Percentiles rank a stretch among this genome's conserved stretches.
Evolutionary conservation across 2,113 vertebrate species (phyloP).

Genomic region (Platanista minor): DNA sequence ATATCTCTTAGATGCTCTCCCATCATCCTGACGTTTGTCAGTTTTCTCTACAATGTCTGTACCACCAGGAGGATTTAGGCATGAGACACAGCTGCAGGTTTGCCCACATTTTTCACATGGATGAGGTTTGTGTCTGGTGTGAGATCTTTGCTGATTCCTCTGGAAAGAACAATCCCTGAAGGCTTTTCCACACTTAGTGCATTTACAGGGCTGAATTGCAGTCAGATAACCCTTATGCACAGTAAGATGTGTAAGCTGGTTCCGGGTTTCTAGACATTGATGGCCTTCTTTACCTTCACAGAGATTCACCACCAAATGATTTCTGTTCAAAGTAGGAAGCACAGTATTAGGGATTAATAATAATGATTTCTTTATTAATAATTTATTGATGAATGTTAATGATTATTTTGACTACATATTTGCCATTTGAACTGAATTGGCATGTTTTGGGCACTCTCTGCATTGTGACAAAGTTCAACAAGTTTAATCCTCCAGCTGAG

Average conservation of each 20-base stretch:
- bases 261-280: neutral
- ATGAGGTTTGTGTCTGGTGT: slow-evolving; percentile 21
- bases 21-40: accelerated
- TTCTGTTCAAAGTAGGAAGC: neutral
- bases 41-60: neutral
- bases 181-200: neutral
- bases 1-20: neutral
- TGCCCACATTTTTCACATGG: neutral
- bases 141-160: neutral
- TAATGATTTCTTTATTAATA: neutral
- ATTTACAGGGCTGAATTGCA: neutral
- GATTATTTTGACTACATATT: neutral
- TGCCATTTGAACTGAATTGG: neutral
- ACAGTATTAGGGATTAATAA: neutral
- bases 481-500: neutral
- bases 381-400: neutral
- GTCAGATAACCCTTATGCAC: neutral
- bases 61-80: neutral
- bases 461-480: neutral
- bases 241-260: neutral
- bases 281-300: neutral
- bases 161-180: neutral
- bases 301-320: neutral
- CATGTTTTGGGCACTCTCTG: neutral
- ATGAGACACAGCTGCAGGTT: neutral